phyloP scores from a whole-genome alignment of 2,888 invertebrate genomes.

The Chelonus formosanus region DNA sequence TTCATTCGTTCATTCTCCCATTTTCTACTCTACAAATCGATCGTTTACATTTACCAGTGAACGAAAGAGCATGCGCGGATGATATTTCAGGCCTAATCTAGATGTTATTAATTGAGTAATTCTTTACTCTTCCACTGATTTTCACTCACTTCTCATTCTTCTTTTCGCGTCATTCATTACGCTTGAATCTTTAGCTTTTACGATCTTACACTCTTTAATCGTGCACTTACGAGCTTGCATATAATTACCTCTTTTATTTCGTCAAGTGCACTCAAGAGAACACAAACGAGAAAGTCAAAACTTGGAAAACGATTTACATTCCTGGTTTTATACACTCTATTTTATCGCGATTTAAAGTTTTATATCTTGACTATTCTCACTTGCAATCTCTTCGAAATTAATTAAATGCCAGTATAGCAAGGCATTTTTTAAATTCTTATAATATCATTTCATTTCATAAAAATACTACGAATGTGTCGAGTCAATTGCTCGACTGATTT shows the following conservation, averaged over 20 bases:
- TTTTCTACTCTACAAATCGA: conserved; percentile 28
- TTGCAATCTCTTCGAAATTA: background rate
- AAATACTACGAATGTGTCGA: too few species aligned
- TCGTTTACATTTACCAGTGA: conserved; percentile 17
- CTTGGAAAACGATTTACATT: conserved; percentile 2
- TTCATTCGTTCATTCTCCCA: conserved; percentile 16
- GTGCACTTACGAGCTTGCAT: conserved; percentile 15
- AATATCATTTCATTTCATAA: too few species aligned
- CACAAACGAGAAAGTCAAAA: conserved; percentile 19
- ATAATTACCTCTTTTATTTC: conserved; percentile 14
- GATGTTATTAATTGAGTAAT: conserved; percentile 24
- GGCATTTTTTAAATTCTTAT: background rate
- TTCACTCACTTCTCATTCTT: conserved; percentile 8
- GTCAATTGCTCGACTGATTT: too few species aligned
- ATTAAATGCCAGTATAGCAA: too few species aligned
- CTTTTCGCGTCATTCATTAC: conserved; percentile 6
- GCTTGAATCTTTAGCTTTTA: background rate
- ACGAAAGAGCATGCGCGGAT: conserved; percentile 28
- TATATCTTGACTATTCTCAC: conserved; percentile 7
- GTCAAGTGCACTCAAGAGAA: conserved; percentile 11
- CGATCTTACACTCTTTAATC: conserved; percentile 15
- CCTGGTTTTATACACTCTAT: conserved; percentile 3
- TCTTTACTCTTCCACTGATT: conserved; percentile 2
- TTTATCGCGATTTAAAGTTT: background rate
- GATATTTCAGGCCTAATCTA: conserved; percentile 5